Conservation (phyloP, 2,888 invertebrate genomes). For the Oxyteleia sp. region DNA sequence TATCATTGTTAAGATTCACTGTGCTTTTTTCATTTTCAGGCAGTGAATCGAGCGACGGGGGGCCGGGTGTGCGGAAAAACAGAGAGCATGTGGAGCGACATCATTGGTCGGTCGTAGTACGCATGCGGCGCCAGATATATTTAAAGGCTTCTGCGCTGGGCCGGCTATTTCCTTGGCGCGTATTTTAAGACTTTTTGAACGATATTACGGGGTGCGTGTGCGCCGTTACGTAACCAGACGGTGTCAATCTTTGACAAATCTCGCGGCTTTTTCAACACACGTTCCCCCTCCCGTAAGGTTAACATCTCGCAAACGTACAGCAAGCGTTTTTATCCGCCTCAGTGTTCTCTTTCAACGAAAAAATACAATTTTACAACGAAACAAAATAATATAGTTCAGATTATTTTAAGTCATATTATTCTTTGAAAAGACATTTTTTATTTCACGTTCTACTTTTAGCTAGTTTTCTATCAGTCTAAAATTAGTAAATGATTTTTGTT, state of each 20-base stretch:
- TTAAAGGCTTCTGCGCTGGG: slow-evolving; percentile 85
- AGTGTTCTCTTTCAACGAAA: too few relatives aligned
- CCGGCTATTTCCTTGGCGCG: slow-evolving; percentile 87
- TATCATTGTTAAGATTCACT: neutral
- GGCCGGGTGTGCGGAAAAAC: slow-evolving; percentile 57
- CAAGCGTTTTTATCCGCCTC: too few relatives aligned
- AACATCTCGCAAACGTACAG: too few relatives aligned
- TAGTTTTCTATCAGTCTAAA: too few relatives aligned
- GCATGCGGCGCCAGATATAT: slow-evolving; percentile 83
- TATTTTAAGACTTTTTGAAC: slow-evolving; percentile 87
- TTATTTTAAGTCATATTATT: too few relatives aligned
- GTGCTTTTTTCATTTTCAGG: slow-evolving; percentile 59
- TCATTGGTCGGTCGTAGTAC: slow-evolving; percentile 86
- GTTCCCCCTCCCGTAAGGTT: too few relatives aligned
- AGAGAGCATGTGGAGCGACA: slow-evolving; percentile 88
- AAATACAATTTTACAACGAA: too few relatives aligned
- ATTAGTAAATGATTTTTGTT: too few relatives aligned
- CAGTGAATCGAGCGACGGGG: slow-evolving; percentile 33
- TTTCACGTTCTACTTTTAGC: too few relatives aligned
- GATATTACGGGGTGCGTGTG: slow-evolving; percentile 78
- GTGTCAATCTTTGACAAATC: slow-evolving; percentile 70
- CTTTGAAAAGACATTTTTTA: too few relatives aligned
- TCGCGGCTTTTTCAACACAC: slow-evolving; percentile 23
- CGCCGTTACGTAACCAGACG: slow-evolving; percentile 80
- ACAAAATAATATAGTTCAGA: too few relatives aligned